These are phyloP conservation scores for Dryoscopus gambensis DNA, from an alignment of 2,113 vertebrate genomes.

Conservation along the genomic window DNA sequence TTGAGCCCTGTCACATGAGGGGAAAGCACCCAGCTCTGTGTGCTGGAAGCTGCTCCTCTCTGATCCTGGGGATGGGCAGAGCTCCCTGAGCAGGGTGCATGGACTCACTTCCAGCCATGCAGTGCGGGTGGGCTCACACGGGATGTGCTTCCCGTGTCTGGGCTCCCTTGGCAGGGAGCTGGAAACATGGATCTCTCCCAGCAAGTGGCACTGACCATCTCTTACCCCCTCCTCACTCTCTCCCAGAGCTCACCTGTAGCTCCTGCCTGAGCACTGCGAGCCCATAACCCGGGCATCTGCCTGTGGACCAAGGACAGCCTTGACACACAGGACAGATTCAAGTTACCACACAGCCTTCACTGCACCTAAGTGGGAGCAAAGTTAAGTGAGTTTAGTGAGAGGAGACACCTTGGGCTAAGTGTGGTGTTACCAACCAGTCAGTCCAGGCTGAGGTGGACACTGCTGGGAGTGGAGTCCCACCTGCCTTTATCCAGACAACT, in stretches of 20 bases:
- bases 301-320: neutral
- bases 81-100: rapidly evolving
- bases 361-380: neutral
- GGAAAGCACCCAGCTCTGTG: rapidly evolving
- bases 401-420: neutral
- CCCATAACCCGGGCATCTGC: neutral
- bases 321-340: neutral
- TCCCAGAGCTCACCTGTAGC: neutral
- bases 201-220: rapidly evolving
- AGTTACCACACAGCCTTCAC: neutral
- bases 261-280: neutral
- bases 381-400: neutral
- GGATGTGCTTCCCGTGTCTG: neutral
- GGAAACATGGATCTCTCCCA: neutral
- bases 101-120: rapidly evolving
- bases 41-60: neutral
- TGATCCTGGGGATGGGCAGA: rapidly evolving
- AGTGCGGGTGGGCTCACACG: neutral
- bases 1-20: neutral
- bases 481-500: neutral
- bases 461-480: neutral
- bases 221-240: neutral
- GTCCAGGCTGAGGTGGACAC: neutral
- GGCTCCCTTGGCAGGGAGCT: neutral
- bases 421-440: neutral